Evolutionary conservation across 2,797 vertebrate species (phyloP), one percentile per base, ranked within the genome.

Genomic region (Lacerta viridis): DNA sequence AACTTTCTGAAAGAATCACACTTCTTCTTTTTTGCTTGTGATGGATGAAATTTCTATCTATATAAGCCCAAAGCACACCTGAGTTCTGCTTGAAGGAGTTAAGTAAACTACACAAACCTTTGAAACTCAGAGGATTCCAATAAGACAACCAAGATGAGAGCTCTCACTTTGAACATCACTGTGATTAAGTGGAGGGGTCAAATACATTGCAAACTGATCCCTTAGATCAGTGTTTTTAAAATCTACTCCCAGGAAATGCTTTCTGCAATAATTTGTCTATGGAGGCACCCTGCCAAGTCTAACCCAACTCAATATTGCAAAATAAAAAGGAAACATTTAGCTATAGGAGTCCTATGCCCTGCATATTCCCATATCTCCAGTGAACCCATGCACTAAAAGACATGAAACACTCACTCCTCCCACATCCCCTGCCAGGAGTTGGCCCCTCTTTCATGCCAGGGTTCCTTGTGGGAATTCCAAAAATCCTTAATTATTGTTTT

Each of bases 41-140:
- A 69, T 46, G 66, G 74, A 71, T 88, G 33, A 90, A 88, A 71
- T 91, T 93, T 87, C 10, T 7, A 10, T 80, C 76, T 86, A 4
- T 72, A 81, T 84, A 83, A 86, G 41, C 23, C 25, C 5, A 87
- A 61, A 25, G 7, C 50, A 82, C 20, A 10, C 5, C 25, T 83
- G 43, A 84, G 25, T 20, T 72, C 72, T 77, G 20, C 85, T 83
- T 41, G 64, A 68, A 80, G 29, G 50, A 84, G 43, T 64, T 74
- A 89, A 79, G 55, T 39, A 83, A 77, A 76, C 20, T 71, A 81
- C 23, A 75, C 18, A 83, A 50, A 29, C 39, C 43, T 71, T 75
- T 17, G 82, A 68, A 36, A 29, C 59, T 2, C 4, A 66, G 18
- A 36, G 43, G 80, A 50, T 83, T 77, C 74, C 43, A 50, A 76